These are phyloP conservation scores for Bembecia ichneumoniformis DNA, from an alignment of 2,888 invertebrate species.

Conservation along the genomic window DNA sequence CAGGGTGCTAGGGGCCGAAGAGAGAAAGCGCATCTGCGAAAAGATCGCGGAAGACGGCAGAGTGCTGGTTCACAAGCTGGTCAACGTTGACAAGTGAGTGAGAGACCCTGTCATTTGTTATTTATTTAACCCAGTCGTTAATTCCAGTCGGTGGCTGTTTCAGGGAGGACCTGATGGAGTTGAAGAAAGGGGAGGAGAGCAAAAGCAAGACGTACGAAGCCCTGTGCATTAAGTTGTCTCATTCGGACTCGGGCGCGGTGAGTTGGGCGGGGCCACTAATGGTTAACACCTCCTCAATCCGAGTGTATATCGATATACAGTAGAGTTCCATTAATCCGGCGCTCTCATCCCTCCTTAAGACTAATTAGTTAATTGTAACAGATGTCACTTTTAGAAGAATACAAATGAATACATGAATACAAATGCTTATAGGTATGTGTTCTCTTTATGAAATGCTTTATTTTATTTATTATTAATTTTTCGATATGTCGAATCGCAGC, in stretches of 20 bases:
- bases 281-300: background rate
- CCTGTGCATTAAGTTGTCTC: conserved; percentile 74
- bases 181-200: conserved; percentile 90
- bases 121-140: no score
- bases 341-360: no score
- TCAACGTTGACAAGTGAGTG: conserved; percentile 35
- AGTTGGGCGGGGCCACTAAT: background rate
- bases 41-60: conserved; percentile 28
- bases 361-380: no score
- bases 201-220: conserved; percentile 92
- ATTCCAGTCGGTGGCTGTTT: background rate
- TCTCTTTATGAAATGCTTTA: no score
- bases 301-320: no score
- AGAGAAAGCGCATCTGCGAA: conserved; percentile 31
- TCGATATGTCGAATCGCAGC: no score
- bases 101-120: background rate
- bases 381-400: no score
- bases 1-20: conserved; percentile 24
- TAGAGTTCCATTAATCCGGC: no score
- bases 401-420: no score
- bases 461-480: no score
- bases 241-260: conserved; percentile 18
- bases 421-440: no score
- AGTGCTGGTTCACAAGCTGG: conserved; percentile 29
- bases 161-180: conserved; percentile 76